Base-by-base conservation (phyloP, 1,140 invertebrate genomes). In the Metopolophium dirhodum region DNA sequence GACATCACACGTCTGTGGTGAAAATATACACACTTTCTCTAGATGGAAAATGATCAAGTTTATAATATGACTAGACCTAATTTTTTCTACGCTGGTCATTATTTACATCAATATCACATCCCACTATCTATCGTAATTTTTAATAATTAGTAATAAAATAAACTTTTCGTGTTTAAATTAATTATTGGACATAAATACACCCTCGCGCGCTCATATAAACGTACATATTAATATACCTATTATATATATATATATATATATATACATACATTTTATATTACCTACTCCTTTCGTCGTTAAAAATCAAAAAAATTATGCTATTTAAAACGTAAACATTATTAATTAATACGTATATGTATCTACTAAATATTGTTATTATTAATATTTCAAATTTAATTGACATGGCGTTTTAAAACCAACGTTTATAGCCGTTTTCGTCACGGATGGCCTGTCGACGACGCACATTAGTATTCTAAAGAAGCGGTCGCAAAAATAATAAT, bases 21-120 rank as follows among this genome's bases (percentile, higher is more conserved):
- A 90, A 68, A 90, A 90, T 49, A 23, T 35, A 45, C 26, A n/a
- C 37, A 90, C 89, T 68, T 68, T 90, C 57, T 90, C 89, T 49
- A n/a, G n/a, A 68, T 47, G 89, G 89, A 90, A 90, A 90, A 90
- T 45, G 54, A 68, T 90, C 89, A 18, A 68, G 41, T 90, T n/a
- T 68, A 35, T 68, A 77, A 35, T 68, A 77, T 77, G 11, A 77
- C n/a, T n/a, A 11, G 37, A 8, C 41, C 30, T 61, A 8, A 61
- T 41, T 61, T 7, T 57, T 37, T 22, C 8, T n/a, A 41, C 51
- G 35, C 49, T 4, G 18, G 26, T 51, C 35, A 20, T 61, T 90
- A 26, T 89, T 23, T 14, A 54, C 20, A 54, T 47, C 41, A 7
- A 20, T 87, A 87, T 89, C 35, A 23, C n/a, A 30, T 57, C 35